Percentiles rank a stretch among this genome's conserved stretches.
These are phyloP conservation scores for Discoglossus pictus DNA, from an alignment of 2,797 vertebrate species.

Conservation along the genomic window DNA sequence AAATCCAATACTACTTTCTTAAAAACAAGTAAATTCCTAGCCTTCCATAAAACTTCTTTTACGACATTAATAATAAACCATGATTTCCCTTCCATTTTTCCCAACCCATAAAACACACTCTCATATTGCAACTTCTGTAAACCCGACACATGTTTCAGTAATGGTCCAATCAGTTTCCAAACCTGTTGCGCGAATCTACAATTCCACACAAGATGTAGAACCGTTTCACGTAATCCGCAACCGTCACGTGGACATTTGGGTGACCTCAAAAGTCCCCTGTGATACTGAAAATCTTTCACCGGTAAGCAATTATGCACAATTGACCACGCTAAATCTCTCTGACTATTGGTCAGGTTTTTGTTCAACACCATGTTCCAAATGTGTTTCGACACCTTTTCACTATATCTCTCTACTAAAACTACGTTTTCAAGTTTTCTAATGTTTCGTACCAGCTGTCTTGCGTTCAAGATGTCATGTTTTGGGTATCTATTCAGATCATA, in stretches of 20 bases:
- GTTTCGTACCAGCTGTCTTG: neutral
- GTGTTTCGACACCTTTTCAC: too few relatives aligned
- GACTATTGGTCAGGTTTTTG: neutral
- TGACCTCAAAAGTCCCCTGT: neutral
- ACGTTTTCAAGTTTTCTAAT: too few relatives aligned
- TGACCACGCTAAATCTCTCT: neutral
- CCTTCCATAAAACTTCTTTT: too few relatives aligned
- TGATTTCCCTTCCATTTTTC: too few relatives aligned
- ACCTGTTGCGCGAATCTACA: neutral
- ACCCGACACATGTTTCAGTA: neutral
- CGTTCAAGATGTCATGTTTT: too few relatives aligned
- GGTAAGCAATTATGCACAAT: neutral
- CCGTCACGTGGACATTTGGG: neutral
- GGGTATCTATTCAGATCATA: neutral
- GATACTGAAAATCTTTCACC: neutral
- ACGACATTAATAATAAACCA: too few relatives aligned
- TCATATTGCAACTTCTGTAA: neutral
- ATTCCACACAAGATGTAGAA: neutral
- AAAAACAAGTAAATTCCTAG: too few relatives aligned
- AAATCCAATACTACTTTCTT: too few relatives aligned
- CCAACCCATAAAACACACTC: neutral
- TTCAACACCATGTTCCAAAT: neutral
- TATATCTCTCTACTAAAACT: too few relatives aligned
- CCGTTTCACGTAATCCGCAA: neutral
- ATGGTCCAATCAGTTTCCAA: neutral